Evolutionary conservation across 64 coral and sea anemone species (phyloP).

Genomic region (Acropora yongei): DNA sequence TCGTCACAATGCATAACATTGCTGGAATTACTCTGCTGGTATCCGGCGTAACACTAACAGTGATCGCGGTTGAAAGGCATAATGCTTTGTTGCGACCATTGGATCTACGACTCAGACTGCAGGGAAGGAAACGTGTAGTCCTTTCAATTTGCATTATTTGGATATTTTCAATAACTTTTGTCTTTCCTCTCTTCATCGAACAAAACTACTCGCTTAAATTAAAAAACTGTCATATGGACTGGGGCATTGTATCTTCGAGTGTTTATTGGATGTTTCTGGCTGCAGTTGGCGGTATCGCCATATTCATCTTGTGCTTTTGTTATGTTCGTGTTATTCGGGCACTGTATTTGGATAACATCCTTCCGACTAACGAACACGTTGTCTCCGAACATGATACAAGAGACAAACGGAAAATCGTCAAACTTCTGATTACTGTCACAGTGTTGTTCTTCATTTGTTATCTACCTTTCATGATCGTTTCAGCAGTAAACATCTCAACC

Average conservation of each 20-base stretch:
- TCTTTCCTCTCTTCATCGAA: constrained; percentile 19
- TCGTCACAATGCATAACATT: constrained; percentile 52
- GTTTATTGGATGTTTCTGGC: constrained; percentile 26
- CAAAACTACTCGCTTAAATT: constrained; percentile 22
- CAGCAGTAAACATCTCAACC: constrained; percentile 3
- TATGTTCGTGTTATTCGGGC: constrained; percentile 52
- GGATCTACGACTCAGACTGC: constrained; percentile 22
- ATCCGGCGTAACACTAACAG: constrained; percentile 46
- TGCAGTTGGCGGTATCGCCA: background rate
- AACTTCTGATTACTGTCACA: constrained; percentile 61
- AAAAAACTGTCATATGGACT: constrained; percentile 25
- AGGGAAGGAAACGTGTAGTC: constrained; percentile 18
- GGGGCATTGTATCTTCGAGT: constrained; percentile 13
- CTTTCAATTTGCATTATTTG: constrained; percentile 35
- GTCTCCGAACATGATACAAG: background rate
- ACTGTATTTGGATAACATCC: constrained; percentile 52
- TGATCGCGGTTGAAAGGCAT: constrained; percentile 64
- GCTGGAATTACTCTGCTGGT: constrained; percentile 50
- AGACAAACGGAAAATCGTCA: constrained; percentile 60
- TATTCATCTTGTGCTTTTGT: constrained; percentile 18
- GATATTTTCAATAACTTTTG: constrained; percentile 36
- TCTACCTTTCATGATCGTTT: constrained; percentile 37
- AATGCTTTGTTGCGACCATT: constrained; percentile 56
- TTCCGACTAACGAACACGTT: constrained; percentile 1
- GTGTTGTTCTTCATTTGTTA: constrained; percentile 45